Evolutionary conservation across 2,888 invertebrate genomes (phyloP).

Genomic region (Cantharis rufa): DNA sequence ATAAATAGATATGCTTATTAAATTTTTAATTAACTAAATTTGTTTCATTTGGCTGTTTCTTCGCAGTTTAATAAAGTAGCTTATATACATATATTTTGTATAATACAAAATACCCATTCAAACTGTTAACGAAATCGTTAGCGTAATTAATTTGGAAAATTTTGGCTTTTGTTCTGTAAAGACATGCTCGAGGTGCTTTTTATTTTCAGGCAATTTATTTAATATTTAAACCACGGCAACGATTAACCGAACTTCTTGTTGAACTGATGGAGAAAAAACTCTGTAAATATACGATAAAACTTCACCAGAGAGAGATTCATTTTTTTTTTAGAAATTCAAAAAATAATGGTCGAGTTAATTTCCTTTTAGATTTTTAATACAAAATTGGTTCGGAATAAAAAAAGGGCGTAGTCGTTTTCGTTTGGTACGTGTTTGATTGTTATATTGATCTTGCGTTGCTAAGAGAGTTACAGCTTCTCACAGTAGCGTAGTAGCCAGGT

Average conservation of each 20-base stretch:
- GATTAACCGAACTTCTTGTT: not conserved
- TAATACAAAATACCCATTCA: not conserved
- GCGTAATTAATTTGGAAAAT: not conserved
- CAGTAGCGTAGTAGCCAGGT: slow-evolving; percentile 42
- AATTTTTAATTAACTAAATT: slow-evolving; percentile 23
- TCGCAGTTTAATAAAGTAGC: not conserved
- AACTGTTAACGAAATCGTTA: not conserved
- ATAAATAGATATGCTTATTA: slow-evolving; percentile 23
- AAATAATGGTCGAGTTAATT: not conserved
- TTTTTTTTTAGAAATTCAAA: not conserved
- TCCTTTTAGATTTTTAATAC: not conserved
- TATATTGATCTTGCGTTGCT: slow-evolving; percentile 54
- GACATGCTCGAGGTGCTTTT: not conserved
- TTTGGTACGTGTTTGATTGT: slow-evolving; percentile 49
- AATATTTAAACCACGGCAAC: not conserved
- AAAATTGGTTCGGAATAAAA: slow-evolving; percentile 19
- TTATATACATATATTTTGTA: not conserved
- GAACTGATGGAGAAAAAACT: not conserved
- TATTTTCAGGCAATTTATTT: not conserved
- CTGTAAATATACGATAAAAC: not conserved
- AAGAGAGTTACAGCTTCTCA: slow-evolving; percentile 42
- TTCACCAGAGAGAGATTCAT: not conserved
- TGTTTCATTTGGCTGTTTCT: not conserved
- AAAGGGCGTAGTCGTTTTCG: slow-evolving; percentile 49
- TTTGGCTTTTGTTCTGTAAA: not conserved